A percentile compares a stretch with the other conserved stretches of the same genome.
Conservation (phyloP, 1,140 invertebrate genomes). For the Nymphalis io region DNA sequence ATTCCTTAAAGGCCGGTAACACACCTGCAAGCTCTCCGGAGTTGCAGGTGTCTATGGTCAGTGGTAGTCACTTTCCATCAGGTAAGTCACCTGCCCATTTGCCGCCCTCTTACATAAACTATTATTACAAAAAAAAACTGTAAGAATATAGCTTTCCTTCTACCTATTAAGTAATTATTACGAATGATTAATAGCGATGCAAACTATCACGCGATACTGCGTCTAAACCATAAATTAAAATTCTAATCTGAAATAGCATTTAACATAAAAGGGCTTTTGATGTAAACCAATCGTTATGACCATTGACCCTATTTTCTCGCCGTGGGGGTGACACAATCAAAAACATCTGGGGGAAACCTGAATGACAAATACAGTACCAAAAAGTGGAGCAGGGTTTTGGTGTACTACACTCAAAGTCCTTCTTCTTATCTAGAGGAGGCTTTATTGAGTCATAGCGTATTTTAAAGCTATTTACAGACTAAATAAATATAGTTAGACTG, state of each 20-base stretch:
- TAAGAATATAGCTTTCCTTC: background rate
- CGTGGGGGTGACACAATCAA: no score
- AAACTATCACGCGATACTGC: slow-evolving; percentile 38
- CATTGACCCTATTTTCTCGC: background rate
- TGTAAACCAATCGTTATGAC: background rate
- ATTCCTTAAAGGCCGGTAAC: no score
- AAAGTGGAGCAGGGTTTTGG: no score
- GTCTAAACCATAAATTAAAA: slow-evolving; percentile 25
- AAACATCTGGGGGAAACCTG: no score
- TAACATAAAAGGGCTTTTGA: slow-evolving; percentile 11
- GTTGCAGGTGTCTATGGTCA: no score
- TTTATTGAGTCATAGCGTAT: background rate
- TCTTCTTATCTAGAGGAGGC: no score
- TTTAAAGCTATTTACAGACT: background rate
- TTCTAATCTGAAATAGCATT: slow-evolving; percentile 27
- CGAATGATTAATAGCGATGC: slow-evolving; percentile 52
- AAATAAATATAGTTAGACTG: background rate
- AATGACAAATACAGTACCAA: no score
- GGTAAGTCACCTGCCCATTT: no score
- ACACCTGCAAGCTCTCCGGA: no score
- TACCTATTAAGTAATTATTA: slow-evolving; percentile 32
- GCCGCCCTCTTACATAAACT: no score
- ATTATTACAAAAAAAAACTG: background rate
- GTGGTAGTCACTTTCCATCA: no score
- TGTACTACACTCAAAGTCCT: no score